Evolutionary conservation across 1,140 invertebrate species (phyloP), one percentile per base, ranked within the genome.

Genomic region (Cydia fagiglandana): DNA sequence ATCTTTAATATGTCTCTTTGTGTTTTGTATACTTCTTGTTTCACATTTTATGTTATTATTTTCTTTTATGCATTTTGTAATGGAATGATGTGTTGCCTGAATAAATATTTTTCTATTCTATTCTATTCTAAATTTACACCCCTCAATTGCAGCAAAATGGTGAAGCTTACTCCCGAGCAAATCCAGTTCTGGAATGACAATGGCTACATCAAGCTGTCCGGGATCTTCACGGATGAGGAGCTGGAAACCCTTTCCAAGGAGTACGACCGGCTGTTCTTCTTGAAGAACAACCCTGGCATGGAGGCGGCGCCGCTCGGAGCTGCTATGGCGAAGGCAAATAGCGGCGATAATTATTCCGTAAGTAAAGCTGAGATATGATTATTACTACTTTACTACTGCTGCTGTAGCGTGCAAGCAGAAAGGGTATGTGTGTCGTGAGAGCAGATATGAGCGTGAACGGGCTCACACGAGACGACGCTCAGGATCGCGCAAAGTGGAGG

Each of bases 221-320:
- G 85, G 10, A 28, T 84, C 3, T 76, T 91, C 24, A 78, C 81
- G 15, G 79, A 81, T 0, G 66, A 84, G 4, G 81, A 87, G 17
- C 53, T 91, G 9, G 30, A 82, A n/a, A 45, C 66, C 30, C 68
- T 91, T 0, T 83, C 78, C 0, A 70, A 77, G 47, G 86, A 91
- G 34, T 91, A 91, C 73, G 83, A 91, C 73, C 78, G 84, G 10
- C 47, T 91, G 78, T 91, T 91, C 66, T 78, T 68, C 30, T 83
- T 87, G 73, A 88, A 91, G 78, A 90, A 88, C 38, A 76, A 85
- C n/a, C 79, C 79, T 53, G 88, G 88, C 74, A 86, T 84, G 47
- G 89, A 91, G 75, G 87, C 87, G 24, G 82, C 87, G 1, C 89
- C 88, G 88, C 86, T 88, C 0, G 89, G 88, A 6, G 86, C 83